These are phyloP conservation scores for Caenorhabditis parvicauda DNA, from an alignment of 2,888 invertebrate genomes.

Conservation along the genomic window DNA sequence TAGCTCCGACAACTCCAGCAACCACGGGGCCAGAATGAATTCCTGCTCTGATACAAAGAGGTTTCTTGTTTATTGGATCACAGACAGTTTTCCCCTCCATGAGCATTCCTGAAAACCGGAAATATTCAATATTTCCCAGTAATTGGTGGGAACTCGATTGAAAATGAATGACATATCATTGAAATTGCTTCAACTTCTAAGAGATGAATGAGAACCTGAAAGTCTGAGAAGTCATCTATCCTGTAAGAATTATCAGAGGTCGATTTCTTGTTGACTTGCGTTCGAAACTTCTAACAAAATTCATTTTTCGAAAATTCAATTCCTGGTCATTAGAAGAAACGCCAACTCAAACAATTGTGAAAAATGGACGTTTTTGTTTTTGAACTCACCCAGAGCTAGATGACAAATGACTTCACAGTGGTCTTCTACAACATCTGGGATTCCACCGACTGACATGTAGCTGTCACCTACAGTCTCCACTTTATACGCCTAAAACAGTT, in stretches of 20 bases:
- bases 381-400: conserved; percentile 59
- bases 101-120: conserved; percentile 53
- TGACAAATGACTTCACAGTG: conserved; percentile 62
- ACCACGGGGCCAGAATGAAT: conserved; percentile 57
- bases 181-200: too few species aligned
- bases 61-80: conserved; percentile 46
- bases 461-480: conserved; percentile 57
- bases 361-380: conserved; percentile 12
- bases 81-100: conserved; percentile 55
- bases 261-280: too few species aligned
- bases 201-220: neutral
- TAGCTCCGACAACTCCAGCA: conserved; percentile 55
- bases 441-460: conserved; percentile 56
- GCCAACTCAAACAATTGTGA: too few species aligned
- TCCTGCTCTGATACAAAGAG: conserved; percentile 49
- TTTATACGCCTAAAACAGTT: conserved; percentile 39
- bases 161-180: too few species aligned
- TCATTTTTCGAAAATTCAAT: too few species aligned
- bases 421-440: conserved; percentile 45
- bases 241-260: too few species aligned
- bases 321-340: too few species aligned
- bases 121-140: too few species aligned
- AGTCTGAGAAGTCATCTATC: too few species aligned
- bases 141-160: too few species aligned
- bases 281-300: neutral